phyloP scores from a whole-genome alignment of 2,888 invertebrate genomes.

The Nudaria mundana region DNA sequence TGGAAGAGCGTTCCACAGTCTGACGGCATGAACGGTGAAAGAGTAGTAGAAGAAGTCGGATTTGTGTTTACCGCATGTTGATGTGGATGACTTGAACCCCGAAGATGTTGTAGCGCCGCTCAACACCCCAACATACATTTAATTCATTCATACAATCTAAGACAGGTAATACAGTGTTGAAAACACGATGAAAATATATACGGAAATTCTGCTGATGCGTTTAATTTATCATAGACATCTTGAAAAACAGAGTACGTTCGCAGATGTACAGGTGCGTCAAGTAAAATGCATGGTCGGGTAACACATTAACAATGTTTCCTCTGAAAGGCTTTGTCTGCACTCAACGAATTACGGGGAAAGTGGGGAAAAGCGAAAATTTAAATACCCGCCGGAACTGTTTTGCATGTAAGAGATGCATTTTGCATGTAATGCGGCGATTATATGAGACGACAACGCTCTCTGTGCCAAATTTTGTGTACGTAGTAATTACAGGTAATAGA shows the following conservation, averaged over 20 bases:
- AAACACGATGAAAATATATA: background rate
- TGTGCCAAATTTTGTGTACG: constrained; percentile 19
- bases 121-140: too few relatives aligned
- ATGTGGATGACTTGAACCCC: too few relatives aligned
- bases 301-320: constrained; percentile 70
- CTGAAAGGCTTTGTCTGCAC: constrained; percentile 72
- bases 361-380: constrained; percentile 76
- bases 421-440: constrained; percentile 72
- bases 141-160: too few relatives aligned
- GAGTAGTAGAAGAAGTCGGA: too few relatives aligned
- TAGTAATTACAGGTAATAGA: too few relatives aligned
- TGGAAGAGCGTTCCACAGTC: too few relatives aligned
- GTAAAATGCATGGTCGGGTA: constrained; percentile 61
- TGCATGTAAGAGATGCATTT: constrained; percentile 80
- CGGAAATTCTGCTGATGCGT: constrained; percentile 5
- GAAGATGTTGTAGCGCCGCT: too few relatives aligned
- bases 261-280: constrained; percentile 44
- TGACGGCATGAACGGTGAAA: too few relatives aligned
- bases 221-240: constrained; percentile 30
- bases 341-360: constrained; percentile 73
- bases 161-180: background rate
- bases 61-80: too few relatives aligned
- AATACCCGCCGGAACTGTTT: constrained; percentile 75
- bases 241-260: constrained; percentile 19
- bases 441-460: constrained; percentile 57